Evolutionary conservation across 92 coral and sea anemone genomes (phyloP), one percentile per base, ranked within the genome.

Genomic region (Galaxea fascicularis): DNA sequence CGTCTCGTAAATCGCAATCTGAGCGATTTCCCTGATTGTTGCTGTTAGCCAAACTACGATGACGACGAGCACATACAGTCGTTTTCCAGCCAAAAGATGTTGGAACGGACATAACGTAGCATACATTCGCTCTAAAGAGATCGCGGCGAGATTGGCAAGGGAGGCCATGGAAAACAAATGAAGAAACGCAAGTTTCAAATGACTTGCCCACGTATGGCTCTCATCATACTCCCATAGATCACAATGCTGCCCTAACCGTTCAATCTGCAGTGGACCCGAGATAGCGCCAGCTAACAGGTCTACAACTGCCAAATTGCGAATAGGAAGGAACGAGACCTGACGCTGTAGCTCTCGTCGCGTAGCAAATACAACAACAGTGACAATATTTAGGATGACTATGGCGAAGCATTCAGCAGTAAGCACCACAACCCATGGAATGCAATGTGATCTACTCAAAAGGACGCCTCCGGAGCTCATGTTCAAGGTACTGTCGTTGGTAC

Each of bases 211-310:
- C 21, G 4, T 17, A 20, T 0, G 0, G 20, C 56, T 7, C 27
- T 25, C 11, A 45, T 44, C 28, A 21, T 26, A 49, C 27, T 18
- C 1, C 83, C 74, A 47, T 8, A 49, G 16, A 47, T 78, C n/a
- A 21, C 83, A 78, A 16, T 18, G 28, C 0, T 44, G 60, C 27
- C 65, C 65, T 1, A 6, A 0, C 12, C 56, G 28, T 30, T 39
- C 44, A 65, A 65, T 49, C 20, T 79, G 74, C 31, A 78, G 11
- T 0, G 83, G 45, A 11, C 74, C 83, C 4, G 83, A 78, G 35
- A 64, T 67, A 13, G 25, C 64, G 18, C 83, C 83, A 65, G 57
- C 73, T n/a, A 78, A 65, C 46, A 78, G 73, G 8, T 78, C 83
- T 24, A 64, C 73, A 25, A 78, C 47, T 28, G 83, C 57, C 62